Conservation (phyloP, 2,113 vertebrate genomes). For the Pelecanus crispus region DNA sequence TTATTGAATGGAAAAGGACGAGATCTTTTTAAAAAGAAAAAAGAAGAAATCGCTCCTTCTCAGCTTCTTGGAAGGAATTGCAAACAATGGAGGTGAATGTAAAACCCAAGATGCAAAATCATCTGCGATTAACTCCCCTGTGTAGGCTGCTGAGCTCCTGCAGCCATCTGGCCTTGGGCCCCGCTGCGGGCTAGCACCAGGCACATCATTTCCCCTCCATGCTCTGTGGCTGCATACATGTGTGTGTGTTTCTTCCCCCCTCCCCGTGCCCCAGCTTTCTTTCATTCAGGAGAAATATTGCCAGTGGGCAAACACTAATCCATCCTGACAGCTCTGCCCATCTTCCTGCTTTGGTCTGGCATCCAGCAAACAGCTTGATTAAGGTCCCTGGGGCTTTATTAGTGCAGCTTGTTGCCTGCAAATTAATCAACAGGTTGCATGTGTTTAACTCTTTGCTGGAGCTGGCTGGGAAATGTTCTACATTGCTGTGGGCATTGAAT, state of each 20-base stretch:
- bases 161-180: background rate
- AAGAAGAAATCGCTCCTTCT: background rate
- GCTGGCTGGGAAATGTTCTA: background rate
- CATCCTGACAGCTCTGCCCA: constrained; percentile 56
- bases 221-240: background rate
- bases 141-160: background rate
- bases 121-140: background rate
- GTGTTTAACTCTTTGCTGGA: constrained; percentile 36
- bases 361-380: constrained; percentile 54
- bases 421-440: constrained; percentile 57
- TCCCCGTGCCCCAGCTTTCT: background rate
- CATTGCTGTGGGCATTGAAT: background rate
- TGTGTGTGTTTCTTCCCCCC: background rate
- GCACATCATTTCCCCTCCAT: background rate
- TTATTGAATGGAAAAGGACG: background rate
- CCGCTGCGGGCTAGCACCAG: background rate
- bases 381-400: constrained; percentile 28
- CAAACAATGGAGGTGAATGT: background rate
- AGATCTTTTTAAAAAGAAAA: background rate
- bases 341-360: constrained; percentile 42
- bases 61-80: background rate
- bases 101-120: background rate
- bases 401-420: constrained; percentile 46
- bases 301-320: constrained; percentile 37
- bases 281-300: constrained; percentile 4